A percentile compares a stretch with the other conserved stretches of the same genome.
phyloP scores from a whole-genome alignment of 2,888 invertebrate species.

The Epirrita christyi region DNA sequence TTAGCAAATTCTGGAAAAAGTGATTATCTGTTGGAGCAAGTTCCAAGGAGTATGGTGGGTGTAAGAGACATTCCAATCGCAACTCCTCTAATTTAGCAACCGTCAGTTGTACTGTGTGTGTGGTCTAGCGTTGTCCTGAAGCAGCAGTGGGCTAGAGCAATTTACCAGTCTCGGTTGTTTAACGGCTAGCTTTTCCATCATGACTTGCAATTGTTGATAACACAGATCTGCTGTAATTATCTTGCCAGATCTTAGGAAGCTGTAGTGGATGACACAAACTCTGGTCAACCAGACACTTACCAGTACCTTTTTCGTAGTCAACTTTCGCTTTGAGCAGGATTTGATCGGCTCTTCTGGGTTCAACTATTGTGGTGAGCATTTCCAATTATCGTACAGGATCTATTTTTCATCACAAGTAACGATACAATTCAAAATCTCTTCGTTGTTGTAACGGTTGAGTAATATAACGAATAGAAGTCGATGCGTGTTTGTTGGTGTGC shows the following conservation, averaged over 20 bases:
- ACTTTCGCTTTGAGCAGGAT: slow-evolving; percentile 34
- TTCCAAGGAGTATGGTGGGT: slow-evolving; percentile 24
- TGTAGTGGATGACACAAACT: too few relatives aligned
- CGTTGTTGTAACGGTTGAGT: slow-evolving; percentile 32
- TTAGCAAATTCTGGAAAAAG: slow-evolving; percentile 21
- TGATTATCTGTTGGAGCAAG: slow-evolving; percentile 23
- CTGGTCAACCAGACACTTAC: slow-evolving; percentile 34
- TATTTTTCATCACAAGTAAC: slow-evolving; percentile 36
- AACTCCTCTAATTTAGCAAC: too few relatives aligned
- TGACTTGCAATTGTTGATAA: slow-evolving; percentile 36
- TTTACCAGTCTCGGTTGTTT: slow-evolving; percentile 25
- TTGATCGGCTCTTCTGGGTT: slow-evolving; percentile 31
- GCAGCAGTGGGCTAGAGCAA: slow-evolving; percentile 30
- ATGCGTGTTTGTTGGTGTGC: too few relatives aligned
- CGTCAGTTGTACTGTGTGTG: too few relatives aligned
- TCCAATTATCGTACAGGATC: too few relatives aligned
- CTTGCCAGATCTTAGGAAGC: too few relatives aligned
- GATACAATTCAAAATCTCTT: slow-evolving; percentile 29
- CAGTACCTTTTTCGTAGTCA: slow-evolving; percentile 38
- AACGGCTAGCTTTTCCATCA: too few relatives aligned
- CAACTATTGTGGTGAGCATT: slow-evolving; percentile 44
- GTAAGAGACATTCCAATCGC: too few relatives aligned
- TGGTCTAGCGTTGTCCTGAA: too few relatives aligned
- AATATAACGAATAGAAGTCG: slow-evolving; percentile 28
- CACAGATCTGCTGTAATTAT: slow-evolving; percentile 33